Conservation (phyloP, 2,888 invertebrate species). For the Tricholauxania praeusta region DNA sequence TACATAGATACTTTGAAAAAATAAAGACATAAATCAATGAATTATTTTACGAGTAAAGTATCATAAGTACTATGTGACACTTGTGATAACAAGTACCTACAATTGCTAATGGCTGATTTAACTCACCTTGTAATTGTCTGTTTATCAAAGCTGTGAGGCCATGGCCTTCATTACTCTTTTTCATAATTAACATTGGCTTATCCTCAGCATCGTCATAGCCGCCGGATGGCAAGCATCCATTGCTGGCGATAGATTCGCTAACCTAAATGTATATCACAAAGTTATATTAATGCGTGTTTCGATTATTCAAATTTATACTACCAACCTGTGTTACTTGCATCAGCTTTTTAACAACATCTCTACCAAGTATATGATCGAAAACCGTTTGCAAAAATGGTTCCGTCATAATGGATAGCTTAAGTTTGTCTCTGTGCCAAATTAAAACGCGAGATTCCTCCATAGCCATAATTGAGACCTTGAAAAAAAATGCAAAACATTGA, state of each 20-base stretch:
- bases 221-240: constrained; percentile 79
- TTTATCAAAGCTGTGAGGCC: constrained; percentile 83
- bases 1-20: background rate
- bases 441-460: constrained; percentile 87
- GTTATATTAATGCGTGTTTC: no score
- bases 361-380: constrained; percentile 86
- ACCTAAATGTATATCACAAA: constrained; percentile 70
- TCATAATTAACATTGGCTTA: constrained; percentile 82
- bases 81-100: no score
- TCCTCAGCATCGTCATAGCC: constrained; percentile 79
- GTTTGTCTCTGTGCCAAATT: constrained; percentile 88
- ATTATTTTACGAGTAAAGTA: no score
- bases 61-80: no score
- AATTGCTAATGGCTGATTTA: background rate
- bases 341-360: constrained; percentile 88
- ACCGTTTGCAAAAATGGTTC: constrained; percentile 86
- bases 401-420: constrained; percentile 85
- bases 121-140: constrained; percentile 81
- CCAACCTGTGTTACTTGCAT: constrained; percentile 80
- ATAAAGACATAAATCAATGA: no score
- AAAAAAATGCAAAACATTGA: constrained; percentile 7
- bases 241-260: constrained; percentile 84
- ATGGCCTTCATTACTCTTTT: constrained; percentile 78
- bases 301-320: constrained; percentile 8
- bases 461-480: constrained; percentile 85